Percentiles rank a stretch among this genome's conserved stretches.
phyloP scores from a whole-genome alignment of 1,140 invertebrate species.

The Ganaspis sp. region DNA sequence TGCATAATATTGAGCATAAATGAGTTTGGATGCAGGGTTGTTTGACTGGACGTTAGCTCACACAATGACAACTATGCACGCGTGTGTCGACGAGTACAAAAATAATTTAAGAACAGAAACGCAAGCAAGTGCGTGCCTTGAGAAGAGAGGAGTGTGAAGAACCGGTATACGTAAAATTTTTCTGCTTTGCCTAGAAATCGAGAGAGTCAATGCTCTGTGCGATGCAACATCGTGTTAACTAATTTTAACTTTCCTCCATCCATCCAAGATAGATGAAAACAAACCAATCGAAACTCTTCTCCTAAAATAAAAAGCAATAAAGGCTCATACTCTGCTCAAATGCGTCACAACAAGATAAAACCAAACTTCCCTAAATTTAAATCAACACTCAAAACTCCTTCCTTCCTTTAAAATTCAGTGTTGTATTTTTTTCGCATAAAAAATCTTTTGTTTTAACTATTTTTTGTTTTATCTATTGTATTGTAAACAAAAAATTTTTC shows the following conservation, averaged over 20 bases:
- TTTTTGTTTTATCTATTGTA: too few species aligned
- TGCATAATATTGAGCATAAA: constrained; percentile 7
- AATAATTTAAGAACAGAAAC: constrained; percentile 17
- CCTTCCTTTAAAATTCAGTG: too few species aligned
- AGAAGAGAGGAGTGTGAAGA: constrained; percentile 4
- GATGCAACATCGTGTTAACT: constrained; percentile 52
- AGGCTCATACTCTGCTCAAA: neutral
- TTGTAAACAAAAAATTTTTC: too few species aligned
- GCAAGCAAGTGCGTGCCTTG: neutral
- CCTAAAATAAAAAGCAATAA: neutral
- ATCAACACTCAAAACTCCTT: too few species aligned
- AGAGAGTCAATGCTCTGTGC: constrained; percentile 57
- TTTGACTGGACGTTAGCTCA: neutral
- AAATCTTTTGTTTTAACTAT: too few species aligned
- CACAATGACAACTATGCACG: neutral
- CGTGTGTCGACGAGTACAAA: constrained; percentile 17
- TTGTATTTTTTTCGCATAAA: too few species aligned
- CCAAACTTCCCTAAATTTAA: too few species aligned
- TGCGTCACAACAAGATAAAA: neutral
- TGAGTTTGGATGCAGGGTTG: neutral
- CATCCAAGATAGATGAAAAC: constrained; percentile 49
- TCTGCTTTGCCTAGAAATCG: constrained; percentile 45
- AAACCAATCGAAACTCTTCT: constrained; percentile 37
- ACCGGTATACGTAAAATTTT: constrained; percentile 49
- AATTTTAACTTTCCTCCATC: constrained; percentile 61